Percentiles rank a stretch among this genome's conserved stretches.
Conservation (phyloP, 2,888 invertebrate genomes). For the Eristalis intricaria region DNA sequence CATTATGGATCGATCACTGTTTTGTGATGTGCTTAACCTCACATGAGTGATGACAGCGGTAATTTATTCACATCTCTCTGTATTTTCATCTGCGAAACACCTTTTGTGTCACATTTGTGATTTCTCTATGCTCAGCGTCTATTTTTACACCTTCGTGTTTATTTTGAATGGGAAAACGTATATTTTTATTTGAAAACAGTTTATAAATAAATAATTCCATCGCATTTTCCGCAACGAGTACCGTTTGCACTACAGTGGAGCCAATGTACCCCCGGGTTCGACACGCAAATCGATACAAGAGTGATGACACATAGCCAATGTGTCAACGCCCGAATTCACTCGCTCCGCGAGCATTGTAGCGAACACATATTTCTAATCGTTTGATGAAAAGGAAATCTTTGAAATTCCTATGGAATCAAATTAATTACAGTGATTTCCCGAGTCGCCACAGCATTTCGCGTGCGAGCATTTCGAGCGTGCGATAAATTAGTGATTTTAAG, state of each 20-base stretch:
- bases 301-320: background rate
- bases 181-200: constrained; percentile 17
- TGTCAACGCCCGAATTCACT: background rate
- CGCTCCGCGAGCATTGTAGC: background rate
- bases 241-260: background rate
- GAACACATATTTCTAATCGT: background rate
- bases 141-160: constrained; percentile 14
- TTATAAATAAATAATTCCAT: constrained; percentile 35
- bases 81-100: constrained; percentile 11
- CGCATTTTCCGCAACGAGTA: background rate
- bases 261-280: background rate
- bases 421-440: constrained; percentile 4
- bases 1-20: background rate
- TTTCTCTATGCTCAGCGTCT: background rate
- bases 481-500: background rate
- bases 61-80: background rate
- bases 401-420: background rate
- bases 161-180: constrained; percentile 15
- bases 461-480: constrained; percentile 2
- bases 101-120: constrained; percentile 27
- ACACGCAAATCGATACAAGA: background rate
- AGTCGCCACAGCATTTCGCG: background rate
- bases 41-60: constrained; percentile 1
- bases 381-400: background rate
- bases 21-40: background rate